These are phyloP conservation scores for Cynocephalus volans DNA, from an alignment of 2,113 vertebrate genomes.

Conservation along the genomic window DNA sequence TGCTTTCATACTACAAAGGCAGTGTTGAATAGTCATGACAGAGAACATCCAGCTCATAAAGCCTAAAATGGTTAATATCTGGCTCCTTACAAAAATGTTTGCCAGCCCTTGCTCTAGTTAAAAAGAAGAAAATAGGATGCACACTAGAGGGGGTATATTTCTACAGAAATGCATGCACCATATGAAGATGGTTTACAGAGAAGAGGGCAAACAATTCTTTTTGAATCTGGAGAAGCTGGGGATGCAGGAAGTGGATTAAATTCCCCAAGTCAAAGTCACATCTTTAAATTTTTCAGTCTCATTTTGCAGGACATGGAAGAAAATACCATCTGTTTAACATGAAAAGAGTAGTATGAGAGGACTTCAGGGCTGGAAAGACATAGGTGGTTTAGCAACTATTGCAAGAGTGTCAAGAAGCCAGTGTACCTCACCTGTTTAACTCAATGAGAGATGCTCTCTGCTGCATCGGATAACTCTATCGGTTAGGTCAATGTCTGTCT, in stretches of 20 bases:
- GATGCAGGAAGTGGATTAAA: not conserved
- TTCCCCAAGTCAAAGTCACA: not conserved
- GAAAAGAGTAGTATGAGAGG: not conserved
- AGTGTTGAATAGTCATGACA: not conserved
- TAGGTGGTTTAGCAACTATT: not conserved
- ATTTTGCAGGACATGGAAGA: not conserved
- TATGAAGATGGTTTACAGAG: not conserved
- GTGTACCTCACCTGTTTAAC: not conserved
- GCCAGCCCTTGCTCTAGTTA: not conserved
- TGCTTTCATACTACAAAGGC: not conserved
- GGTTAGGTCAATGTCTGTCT: not conserved
- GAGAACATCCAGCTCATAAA: not conserved
- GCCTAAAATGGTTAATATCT: not conserved
- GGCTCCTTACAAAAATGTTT: not conserved
- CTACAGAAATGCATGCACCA: not conserved
- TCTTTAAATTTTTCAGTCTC: not conserved
- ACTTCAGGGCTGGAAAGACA: not conserved
- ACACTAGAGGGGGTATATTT: not conserved
- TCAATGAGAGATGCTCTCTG: not conserved
- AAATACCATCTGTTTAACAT: not conserved
- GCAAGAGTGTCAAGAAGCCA: not conserved
- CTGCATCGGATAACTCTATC: not conserved
- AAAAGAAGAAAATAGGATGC: not conserved
- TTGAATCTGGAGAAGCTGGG: not conserved
- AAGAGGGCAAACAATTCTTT: not conserved